phyloP scores from a whole-genome alignment of 2,113 vertebrate genomes.

The Anolis carolinensis region DNA sequence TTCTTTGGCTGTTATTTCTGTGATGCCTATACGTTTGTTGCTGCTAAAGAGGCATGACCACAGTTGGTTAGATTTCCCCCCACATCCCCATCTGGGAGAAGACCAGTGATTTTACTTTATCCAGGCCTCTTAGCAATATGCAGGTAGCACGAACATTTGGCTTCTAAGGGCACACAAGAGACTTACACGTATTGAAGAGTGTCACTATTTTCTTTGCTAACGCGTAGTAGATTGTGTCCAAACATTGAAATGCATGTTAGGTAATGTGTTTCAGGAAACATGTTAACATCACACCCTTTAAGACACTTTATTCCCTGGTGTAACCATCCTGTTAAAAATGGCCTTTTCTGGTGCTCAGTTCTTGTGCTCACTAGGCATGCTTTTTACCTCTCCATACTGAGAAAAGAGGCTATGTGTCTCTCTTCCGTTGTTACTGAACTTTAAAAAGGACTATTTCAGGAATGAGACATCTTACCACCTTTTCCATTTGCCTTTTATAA shows the following conservation, averaged over 20 bases:
- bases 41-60: constrained; percentile 45
- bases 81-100: background rate
- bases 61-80: constrained; percentile 35
- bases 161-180: background rate
- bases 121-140: constrained; percentile 37
- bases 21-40: constrained; percentile 53
- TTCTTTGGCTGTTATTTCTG: constrained; percentile 44
- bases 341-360: background rate
- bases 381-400: too few species aligned
- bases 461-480: background rate
- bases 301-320: constrained; percentile 19
- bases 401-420: background rate
- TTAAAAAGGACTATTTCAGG: background rate
- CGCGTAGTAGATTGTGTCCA: background rate
- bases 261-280: constrained; percentile 4
- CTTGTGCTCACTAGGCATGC: too few species aligned
- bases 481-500: constrained; percentile 36
- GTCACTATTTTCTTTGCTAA: constrained; percentile 7
- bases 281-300: constrained; percentile 18
- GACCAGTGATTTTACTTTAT: constrained; percentile 50
- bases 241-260: constrained; percentile 13
- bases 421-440: background rate
- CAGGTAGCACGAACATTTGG: constrained; percentile 38
- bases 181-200: background rate
- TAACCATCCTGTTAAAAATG: constrained; percentile 5